phyloP scores from a whole-genome alignment of 2,113 vertebrate genomes.

The Zootoca vivipara region DNA sequence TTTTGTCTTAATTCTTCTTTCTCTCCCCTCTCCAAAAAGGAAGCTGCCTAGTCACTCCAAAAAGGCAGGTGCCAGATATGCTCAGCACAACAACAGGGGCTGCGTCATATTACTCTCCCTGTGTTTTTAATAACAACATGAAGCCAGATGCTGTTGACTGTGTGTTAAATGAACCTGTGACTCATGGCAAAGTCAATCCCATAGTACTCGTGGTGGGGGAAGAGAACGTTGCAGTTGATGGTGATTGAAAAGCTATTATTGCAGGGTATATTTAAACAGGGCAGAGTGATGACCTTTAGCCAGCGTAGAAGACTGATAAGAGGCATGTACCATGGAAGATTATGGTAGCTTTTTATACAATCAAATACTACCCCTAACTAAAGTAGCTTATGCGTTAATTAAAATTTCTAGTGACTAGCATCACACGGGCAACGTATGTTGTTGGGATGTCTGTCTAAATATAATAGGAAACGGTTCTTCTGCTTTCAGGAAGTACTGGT shows the following conservation, averaged over 20 bases:
- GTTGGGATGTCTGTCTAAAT: not conserved
- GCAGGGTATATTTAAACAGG: slow-evolving; percentile 53
- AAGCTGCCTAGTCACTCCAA: not conserved
- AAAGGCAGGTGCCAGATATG: not conserved
- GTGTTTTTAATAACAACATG: slow-evolving; percentile 28
- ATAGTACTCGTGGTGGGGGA: not conserved
- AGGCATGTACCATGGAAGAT: not conserved
- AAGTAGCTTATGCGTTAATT: not conserved
- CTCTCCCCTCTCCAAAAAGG: slow-evolving; percentile 9
- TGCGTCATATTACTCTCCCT: not conserved
- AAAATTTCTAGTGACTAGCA: not conserved
- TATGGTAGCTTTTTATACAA: slow-evolving; percentile 16
- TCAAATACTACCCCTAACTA: not conserved
- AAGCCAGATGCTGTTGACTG: slow-evolving; percentile 44
- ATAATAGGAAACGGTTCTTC: not conserved
- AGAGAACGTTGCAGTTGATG: slow-evolving; percentile 45
- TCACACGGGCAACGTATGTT: not conserved
- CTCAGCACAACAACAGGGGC: slow-evolving; percentile 1
- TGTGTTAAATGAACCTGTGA: slow-evolving; percentile 56
- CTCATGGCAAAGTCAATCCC: slow-evolving; percentile 51
- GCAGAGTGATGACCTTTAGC: slow-evolving; percentile 42
- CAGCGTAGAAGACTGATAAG: slow-evolving; percentile 19
- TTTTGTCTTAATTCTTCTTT: not conserved
- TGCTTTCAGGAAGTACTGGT: not conserved
- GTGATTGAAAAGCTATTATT: slow-evolving; percentile 50